Evolutionary conservation across 2,113 vertebrate species (phyloP).

Genomic region (Corapipo altera): DNA sequence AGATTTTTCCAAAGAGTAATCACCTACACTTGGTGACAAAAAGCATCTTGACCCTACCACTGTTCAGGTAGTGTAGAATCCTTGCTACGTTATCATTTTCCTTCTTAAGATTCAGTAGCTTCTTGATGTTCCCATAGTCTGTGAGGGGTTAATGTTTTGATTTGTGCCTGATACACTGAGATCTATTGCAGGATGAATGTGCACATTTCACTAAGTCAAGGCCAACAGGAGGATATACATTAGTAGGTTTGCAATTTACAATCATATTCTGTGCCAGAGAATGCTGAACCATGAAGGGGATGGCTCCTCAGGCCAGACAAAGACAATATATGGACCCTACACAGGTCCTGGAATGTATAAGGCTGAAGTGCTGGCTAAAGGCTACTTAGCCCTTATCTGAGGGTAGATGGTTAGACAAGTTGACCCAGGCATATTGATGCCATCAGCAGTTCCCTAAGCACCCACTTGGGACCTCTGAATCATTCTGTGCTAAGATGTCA

Average conservation of each 20-base stretch:
- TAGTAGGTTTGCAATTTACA: neutral
- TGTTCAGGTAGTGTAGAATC: neutral
- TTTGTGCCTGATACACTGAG: neutral
- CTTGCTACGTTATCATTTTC: neutral
- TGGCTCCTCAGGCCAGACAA: neutral
- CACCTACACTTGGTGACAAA: neutral
- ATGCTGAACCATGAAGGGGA: neutral
- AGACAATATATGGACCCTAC: neutral
- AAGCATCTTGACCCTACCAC: neutral
- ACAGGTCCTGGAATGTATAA: neutral
- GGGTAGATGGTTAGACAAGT: neutral
- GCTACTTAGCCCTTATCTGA: neutral
- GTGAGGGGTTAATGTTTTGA: neutral
- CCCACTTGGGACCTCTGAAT: neutral
- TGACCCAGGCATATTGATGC: accelerated
- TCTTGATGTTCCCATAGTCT: neutral
- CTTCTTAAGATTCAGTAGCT: neutral
- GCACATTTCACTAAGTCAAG: neutral
- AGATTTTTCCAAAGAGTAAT: neutral
- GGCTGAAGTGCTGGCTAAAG: neutral
- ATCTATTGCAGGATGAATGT: neutral
- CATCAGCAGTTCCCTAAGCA: neutral
- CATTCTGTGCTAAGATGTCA: neutral
- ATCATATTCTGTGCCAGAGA: neutral
- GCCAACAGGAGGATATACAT: neutral